Evolutionary conservation across 2,888 invertebrate genomes (phyloP), one percentile per base, ranked within the genome.

Genomic region (Andricus curvator): DNA sequence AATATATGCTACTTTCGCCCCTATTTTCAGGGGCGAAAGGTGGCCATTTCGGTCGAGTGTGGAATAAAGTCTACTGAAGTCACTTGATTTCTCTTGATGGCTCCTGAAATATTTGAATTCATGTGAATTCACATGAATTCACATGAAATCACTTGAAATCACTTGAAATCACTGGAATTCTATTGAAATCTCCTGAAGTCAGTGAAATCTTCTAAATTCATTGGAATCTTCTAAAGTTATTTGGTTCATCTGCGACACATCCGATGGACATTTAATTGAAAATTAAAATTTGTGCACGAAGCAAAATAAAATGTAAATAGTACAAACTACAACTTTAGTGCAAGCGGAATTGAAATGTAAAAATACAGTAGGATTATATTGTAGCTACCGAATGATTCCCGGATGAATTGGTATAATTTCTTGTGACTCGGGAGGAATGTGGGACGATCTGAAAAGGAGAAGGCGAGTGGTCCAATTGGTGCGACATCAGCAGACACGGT

Each of bases 401-500:
- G 56, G n/a, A 51, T 74, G 74, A 74, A 74, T 74, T 37, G 48
- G 48, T 48, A 20, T 70, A 56, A 74, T 74, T 51, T 74, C 74
- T 74, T 56, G 33, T 25, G 48, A 70, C 74, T 56, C 25, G 33
- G 33, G 33, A 74, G 74, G 74, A 74, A 74, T 74, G 74, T 74
- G 74, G 74, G 74, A 74, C 48, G 74, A 56, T 74, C 33, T 74
- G 51, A 74, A 48, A 51, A 51, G 67, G 48, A 56, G 78, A 66
- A 66, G 66, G 37, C 33, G 51, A 78, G 78, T 68, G 66, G 67
- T 64, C 64, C 77, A 77, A 77, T 77, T 77, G 77, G 77, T 77
- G 64, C 64, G 64, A 77, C 77, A 77, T 37, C 70, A 48, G 79
- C 25, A 33, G 74, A 74, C 62, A 68, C 68, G 62, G 77, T 64